These are phyloP conservation scores for Lordiphosa fenestrarum DNA, from an alignment of 2,888 invertebrate species.

Conservation along the genomic window DNA sequence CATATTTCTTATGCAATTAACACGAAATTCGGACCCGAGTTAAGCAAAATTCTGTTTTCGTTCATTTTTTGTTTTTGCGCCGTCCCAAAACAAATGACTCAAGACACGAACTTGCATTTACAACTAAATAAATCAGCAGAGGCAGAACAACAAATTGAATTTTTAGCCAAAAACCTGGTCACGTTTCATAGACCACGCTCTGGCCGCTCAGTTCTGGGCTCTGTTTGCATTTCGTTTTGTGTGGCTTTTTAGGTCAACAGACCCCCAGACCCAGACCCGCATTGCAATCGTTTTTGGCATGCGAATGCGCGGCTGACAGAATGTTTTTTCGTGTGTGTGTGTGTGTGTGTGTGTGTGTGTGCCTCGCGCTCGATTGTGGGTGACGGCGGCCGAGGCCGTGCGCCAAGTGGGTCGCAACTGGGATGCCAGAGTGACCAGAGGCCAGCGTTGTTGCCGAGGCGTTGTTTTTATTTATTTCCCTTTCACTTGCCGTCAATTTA, in stretches of 20 bases:
- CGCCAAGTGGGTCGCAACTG: slow-evolving; percentile 42
- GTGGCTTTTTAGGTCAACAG: slow-evolving; percentile 68
- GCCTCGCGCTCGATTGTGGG: slow-evolving; percentile 49
- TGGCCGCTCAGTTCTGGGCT: slow-evolving; percentile 25
- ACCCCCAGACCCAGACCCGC: slow-evolving; percentile 44
- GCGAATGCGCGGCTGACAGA: slow-evolving; percentile 50
- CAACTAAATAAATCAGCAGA: not conserved
- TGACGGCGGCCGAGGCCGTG: slow-evolving; percentile 38
- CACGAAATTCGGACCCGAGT: slow-evolving; percentile 47
- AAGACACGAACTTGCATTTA: slow-evolving; percentile 59
- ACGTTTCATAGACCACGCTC: slow-evolving; percentile 58
- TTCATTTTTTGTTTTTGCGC: slow-evolving; percentile 6
- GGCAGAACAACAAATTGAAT: slow-evolving; percentile 16
- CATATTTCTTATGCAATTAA: slow-evolving; percentile 69
- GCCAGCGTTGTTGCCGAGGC: slow-evolving; percentile 14
- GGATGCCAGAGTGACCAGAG: slow-evolving; percentile 37
- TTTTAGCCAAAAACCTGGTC: slow-evolving; percentile 46
- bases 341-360: no score
- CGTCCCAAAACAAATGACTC: slow-evolving; percentile 57
- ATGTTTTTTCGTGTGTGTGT: slow-evolving; percentile 8
- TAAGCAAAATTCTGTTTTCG: slow-evolving; percentile 3
- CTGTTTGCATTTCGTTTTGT: slow-evolving; percentile 13
- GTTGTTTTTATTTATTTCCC: slow-evolving; percentile 55
- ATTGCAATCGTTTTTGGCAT: slow-evolving; percentile 71
- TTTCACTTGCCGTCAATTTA: slow-evolving; percentile 73